These are phyloP conservation scores for Lycophotia porphyrea DNA, from an alignment of 2,888 invertebrate species.

Conservation along the genomic window DNA sequence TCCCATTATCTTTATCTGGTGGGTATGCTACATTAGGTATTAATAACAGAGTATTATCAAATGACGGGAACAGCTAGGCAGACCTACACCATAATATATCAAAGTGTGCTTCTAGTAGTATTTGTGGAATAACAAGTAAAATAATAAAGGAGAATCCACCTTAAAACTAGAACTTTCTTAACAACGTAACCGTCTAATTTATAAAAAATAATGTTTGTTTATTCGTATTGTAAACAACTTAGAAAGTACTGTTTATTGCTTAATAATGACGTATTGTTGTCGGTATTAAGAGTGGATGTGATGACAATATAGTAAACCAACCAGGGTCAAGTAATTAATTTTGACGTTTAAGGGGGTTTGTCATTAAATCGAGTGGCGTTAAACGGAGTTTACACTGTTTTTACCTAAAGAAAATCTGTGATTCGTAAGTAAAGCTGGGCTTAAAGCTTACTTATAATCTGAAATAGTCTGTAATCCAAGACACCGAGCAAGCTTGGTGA, in stretches of 20 bases:
- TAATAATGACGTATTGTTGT: background rate
- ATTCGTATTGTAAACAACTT: too few relatives aligned
- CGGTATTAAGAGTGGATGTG: background rate
- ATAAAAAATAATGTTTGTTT: too few relatives aligned
- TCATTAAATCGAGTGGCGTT: background rate
- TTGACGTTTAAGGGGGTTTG: background rate
- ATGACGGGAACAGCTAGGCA: too few relatives aligned
- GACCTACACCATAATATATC: too few relatives aligned
- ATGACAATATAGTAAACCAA: background rate
- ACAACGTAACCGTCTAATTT: too few relatives aligned
- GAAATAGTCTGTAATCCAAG: background rate
- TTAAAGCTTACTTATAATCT: background rate
- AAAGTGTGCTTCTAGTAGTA: too few relatives aligned
- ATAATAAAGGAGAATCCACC: too few relatives aligned
- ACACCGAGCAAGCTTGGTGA: background rate
- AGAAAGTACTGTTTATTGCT: background rate
- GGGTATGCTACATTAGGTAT: background rate
- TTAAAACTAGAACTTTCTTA: background rate
- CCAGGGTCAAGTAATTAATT: background rate
- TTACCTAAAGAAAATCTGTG: background rate
- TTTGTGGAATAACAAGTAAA: too few relatives aligned
- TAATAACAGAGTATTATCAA: too few relatives aligned
- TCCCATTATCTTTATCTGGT: background rate
- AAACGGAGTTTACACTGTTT: background rate
- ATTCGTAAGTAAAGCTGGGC: background rate